These are phyloP conservation scores for Pollenia labialis DNA, from an alignment of 2,888 invertebrate species.

Conservation along the genomic window DNA sequence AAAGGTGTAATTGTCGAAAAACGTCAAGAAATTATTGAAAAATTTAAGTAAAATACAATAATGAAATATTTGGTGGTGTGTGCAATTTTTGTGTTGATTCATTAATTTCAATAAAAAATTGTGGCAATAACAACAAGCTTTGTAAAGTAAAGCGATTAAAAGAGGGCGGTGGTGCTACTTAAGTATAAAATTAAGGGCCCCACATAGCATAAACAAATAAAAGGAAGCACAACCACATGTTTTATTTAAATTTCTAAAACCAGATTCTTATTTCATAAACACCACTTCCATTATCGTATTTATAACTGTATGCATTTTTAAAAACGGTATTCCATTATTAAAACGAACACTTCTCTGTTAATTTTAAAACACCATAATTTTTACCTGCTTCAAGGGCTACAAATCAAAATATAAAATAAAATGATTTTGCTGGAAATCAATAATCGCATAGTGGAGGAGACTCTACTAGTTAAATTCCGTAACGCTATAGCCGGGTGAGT, in stretches of 20 bases:
- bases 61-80: constrained; percentile 35
- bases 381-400: constrained; percentile 42
- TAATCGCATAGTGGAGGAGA: constrained; percentile 99
- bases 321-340: constrained; percentile 39
- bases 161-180: constrained; percentile 75
- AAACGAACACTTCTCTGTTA: background rate
- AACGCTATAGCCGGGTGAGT: constrained; percentile 96
- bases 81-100: constrained; percentile 80
- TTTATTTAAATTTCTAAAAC: constrained; percentile 29
- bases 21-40: constrained; percentile 49
- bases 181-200: constrained; percentile 66
- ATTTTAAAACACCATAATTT: constrained; percentile 19
- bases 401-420: constrained; percentile 61
- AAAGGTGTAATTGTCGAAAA: constrained; percentile 59
- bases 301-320: background rate
- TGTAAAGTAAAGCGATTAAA: constrained; percentile 61
- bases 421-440: constrained; percentile 99
- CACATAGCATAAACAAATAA: constrained; percentile 74
- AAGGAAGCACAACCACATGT: constrained; percentile 59
- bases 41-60: constrained; percentile 20
- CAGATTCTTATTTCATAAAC: constrained; percentile 15
- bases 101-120: constrained; percentile 75
- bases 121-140: constrained; percentile 48
- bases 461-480: constrained; percentile 96
- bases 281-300: background rate